Evolutionary conservation across 2,113 vertebrate genomes (phyloP), one percentile per base, ranked within the genome.

Genomic region (Hepsetus odoe): DNA sequence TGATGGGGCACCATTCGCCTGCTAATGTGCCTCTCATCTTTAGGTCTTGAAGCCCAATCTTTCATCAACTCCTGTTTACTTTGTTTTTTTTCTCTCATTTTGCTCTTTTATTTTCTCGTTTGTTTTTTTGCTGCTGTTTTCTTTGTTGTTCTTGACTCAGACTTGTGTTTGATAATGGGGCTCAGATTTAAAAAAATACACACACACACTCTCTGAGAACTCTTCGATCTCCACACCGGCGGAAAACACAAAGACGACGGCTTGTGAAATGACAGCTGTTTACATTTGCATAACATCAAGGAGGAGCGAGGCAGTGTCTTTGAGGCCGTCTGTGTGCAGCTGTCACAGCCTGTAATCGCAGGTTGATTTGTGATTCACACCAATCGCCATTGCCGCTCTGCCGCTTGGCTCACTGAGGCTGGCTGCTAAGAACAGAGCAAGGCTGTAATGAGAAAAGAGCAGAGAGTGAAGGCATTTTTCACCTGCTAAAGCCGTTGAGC

Each of bases 201-300:
- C 32, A n/a, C 72, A 71, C 53, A 69, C 65, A 80, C 44, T 73
- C 70, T 74, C 74, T 84, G 74, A 78, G 76, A 80, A 83, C 49
- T 82, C 84, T 85, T 86, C 84, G 79, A 83, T 88, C 81, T 82
- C 62, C 69, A 77, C 81, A 72, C 61, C 65, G 74, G 83, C 68
- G 22, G 74, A 86, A 84, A 80, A 72, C 38, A 22, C 79, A 83
- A 61, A 83, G 82, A 84, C 55, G 38, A n/a, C 55, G 20, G 82
- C 79, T 80, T 87, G 80, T 77, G 84, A 88, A 86, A 87, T 85
- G 87, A 88, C 87, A 88, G 87, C 87, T 88, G 87, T 85, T 86
- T 88, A 87, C 83, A 88, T 88, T 88, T 88, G 87, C 87, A 88
- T 88, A 88, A 87, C 85, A 87, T 88, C 87, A 88, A 88, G 84